Conservation (phyloP, 2,888 invertebrate genomes). For the Pollenia labialis region DNA sequence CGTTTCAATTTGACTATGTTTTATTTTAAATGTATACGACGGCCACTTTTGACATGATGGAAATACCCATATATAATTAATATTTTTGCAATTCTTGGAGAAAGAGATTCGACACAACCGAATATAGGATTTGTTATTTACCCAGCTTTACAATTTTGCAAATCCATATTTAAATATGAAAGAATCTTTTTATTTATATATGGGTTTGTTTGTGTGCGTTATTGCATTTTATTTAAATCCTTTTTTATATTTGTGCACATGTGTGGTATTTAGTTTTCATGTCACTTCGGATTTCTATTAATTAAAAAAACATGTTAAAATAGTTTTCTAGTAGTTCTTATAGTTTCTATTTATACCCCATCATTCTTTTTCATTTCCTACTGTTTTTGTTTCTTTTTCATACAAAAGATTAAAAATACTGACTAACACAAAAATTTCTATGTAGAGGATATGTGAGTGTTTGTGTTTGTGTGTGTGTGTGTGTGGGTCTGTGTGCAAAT, state of each 20-base stretch:
- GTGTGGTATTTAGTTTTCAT: constrained; percentile 35
- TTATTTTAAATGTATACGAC: too few species aligned
- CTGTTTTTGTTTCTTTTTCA: neutral
- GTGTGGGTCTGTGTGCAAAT: neutral
- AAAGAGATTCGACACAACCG: too few species aligned
- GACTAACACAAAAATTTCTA: neutral
- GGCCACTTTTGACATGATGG: too few species aligned
- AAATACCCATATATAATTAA: too few species aligned
- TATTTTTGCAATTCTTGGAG: too few species aligned
- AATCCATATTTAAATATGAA: too few species aligned
- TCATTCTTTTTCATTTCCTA: constrained; percentile 22
- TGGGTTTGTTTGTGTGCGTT: neutral
- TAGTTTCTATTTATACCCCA: neutral
- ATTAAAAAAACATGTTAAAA: constrained; percentile 57
- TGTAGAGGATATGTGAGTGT: constrained; percentile 2
- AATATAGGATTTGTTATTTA: too few species aligned
- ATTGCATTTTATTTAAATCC: constrained; percentile 15
- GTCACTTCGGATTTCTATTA: constrained; percentile 52
- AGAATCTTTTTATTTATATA: neutral
- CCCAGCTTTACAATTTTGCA: too few species aligned
- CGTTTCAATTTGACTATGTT: too few species aligned
- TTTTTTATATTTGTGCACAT: neutral
- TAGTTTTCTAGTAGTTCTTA: constrained; percentile 37
- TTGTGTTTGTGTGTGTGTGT: neutral
- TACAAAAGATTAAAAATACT: constrained; percentile 14